A percentile compares a stretch with the other conserved stretches of the same genome.
phyloP scores from a whole-genome alignment of 2,888 invertebrate species.

The Dendrolimus houi region DNA sequence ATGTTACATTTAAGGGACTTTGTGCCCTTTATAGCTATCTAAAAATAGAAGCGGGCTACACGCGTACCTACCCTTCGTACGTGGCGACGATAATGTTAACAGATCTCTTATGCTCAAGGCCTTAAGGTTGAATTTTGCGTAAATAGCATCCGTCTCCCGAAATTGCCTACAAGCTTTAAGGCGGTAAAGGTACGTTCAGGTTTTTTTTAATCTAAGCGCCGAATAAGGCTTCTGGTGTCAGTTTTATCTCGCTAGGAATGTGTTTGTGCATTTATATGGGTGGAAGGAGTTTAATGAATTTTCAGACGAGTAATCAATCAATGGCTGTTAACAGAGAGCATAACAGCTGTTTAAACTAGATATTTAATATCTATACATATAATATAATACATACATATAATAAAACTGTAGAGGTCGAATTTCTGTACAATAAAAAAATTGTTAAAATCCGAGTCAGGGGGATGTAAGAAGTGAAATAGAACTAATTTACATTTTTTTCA shows the following conservation, averaged over 20 bases:
- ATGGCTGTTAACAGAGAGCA: too few relatives aligned
- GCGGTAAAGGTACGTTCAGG: not conserved
- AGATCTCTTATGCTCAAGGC: not conserved
- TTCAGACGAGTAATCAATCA: too few relatives aligned
- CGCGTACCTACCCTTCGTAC: not conserved
- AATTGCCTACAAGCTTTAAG: not conserved
- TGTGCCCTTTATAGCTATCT: slow-evolving; percentile 34
- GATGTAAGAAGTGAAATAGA: too few relatives aligned
- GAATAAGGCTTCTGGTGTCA: not conserved
- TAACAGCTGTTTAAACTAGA: too few relatives aligned
- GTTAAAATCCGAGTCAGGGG: too few relatives aligned
- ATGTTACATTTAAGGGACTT: slow-evolving; percentile 20
- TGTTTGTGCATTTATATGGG: too few relatives aligned
- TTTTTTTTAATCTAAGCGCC: not conserved
- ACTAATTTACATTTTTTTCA: too few relatives aligned
- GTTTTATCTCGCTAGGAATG: not conserved
- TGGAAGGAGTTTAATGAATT: too few relatives aligned
- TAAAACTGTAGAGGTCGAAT: too few relatives aligned
- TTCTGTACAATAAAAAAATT: too few relatives aligned
- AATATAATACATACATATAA: too few relatives aligned
- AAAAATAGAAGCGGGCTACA: slow-evolving; percentile 32
- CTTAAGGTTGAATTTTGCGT: not conserved
- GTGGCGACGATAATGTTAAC: not conserved
- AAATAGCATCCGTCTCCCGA: not conserved
- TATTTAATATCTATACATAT: too few relatives aligned